Base-by-base conservation (phyloP, 1,140 invertebrate genomes). In the Achroia grisella region DNA sequence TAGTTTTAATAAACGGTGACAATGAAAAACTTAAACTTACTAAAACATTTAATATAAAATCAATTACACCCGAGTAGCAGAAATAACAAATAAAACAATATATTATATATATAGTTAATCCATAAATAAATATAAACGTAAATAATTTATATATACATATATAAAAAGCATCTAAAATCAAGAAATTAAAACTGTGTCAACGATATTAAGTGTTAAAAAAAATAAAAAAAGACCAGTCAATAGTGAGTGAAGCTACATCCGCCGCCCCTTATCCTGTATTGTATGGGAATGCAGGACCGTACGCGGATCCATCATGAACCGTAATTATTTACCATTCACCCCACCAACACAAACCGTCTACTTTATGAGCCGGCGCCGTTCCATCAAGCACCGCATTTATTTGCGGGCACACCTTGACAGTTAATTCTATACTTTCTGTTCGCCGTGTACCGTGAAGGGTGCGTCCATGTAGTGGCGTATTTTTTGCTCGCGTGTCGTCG, bases 261-360 rank as follows among this genome's bases (percentile, higher is more conserved):
- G 54, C 36, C 53, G 44, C 27, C 61, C 69, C 64, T 58, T 64
- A 65, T 73, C 67, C 70, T 71, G 62, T 67, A 50, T 55, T 49
- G 56, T 71, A 78, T 77, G 74, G 69, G 71, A 81, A 78, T 78
- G 66, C 55, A 58, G 52, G 54, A 56, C 57, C 60, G 56, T 59
- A 51, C 41, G 52, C 63, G 59, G 54, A 61, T 44, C 43, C 67
- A 77, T 71, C 52, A 72, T 62, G 45, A 44, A 62, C 56, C 35
- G 39, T 23, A 67, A 62, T 71, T 23, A 53, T 31, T 51, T 11
- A 31, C 39, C 12, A 31, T 37, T 14, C 28, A 27, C 11, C 45
- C 39, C 6, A 14, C 36, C 34, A 10, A 44, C 49, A 68, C 41
- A 53, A 71, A 64, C 58, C 23, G 45, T 30, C 39, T 68, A 70